Percentiles rank a stretch among this genome's conserved stretches.
Conservation (phyloP, 2,888 invertebrate species). For the Melieria omissa region DNA sequence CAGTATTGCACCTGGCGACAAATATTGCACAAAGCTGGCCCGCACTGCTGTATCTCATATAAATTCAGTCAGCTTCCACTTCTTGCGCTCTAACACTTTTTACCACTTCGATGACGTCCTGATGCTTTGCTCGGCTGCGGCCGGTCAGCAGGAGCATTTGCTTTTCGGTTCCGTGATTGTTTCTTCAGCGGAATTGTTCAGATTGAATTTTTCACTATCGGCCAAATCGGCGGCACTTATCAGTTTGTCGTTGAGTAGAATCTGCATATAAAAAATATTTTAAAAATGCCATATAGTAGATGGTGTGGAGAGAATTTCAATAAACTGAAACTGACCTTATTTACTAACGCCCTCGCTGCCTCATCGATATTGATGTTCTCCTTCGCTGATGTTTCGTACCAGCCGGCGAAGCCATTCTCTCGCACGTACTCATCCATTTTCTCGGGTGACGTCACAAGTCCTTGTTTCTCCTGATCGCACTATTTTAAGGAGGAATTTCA, state of each 20-base stretch:
- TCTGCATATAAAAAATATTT: conserved; percentile 68
- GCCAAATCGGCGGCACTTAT: conserved; percentile 76
- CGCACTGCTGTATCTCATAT: too few species aligned
- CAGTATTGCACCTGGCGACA: too few species aligned
- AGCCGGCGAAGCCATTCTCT: conserved; percentile 91
- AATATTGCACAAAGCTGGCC: too few species aligned
- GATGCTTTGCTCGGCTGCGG: neutral
- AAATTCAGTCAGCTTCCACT: too few species aligned
- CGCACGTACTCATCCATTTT: conserved; percentile 95
- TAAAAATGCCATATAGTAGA: neutral
- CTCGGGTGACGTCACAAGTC: conserved; percentile 80
- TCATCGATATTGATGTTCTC: conserved; percentile 97
- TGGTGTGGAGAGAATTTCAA: neutral
- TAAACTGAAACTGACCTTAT: conserved; percentile 75
- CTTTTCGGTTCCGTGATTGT: conserved; percentile 54
- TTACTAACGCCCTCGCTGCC: conserved; percentile 89
- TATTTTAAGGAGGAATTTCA: conserved; percentile 61
- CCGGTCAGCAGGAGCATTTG: conserved; percentile 64
- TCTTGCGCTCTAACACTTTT: too few species aligned
- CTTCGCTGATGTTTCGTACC: conserved; percentile 97
- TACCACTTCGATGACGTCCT: too few species aligned
- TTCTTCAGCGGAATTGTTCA: conserved; percentile 68
- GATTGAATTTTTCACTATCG: conserved; percentile 77
- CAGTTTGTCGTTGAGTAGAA: conserved; percentile 81
- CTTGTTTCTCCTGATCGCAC: conserved; percentile 93